Base-by-base conservation (phyloP, 1,140 invertebrate genomes). In the Eumaeus atala region DNA sequence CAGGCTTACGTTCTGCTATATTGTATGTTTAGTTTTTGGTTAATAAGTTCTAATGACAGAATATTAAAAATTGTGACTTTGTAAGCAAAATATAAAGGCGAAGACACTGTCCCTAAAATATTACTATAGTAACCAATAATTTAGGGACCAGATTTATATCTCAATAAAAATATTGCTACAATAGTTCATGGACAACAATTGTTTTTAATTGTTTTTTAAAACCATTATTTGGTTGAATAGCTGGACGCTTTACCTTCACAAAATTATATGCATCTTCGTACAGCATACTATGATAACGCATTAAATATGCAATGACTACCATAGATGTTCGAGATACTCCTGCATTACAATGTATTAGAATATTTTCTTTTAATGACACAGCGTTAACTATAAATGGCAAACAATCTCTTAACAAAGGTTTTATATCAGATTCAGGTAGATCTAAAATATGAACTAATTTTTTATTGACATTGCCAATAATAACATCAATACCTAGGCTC, bases 321-420 rank as follows among this genome's bases (percentile, higher is more conserved):
- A 92, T 90, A 3, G 96, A 90, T n/a, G 96, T 95, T 14, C 96
- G 87, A 9, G 96, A 97, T 1, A 97, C 91, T 8, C 97, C 97
- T 5, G 96, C 95, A 83, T 97, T 97, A 74, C 96, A 98, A 82
- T 98, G 96, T 0, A 98, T 92, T 54, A 97, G 89, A 51, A 97
- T 89, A 77, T 92, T 93, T 21, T 91, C 90, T 42, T 80, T 71
- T 52, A 81, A 63, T 21, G 83, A 53, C 0, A 87, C 51, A 37
- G 72, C 75, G 16, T 77, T 51, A 4, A 89, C 72, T 44, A 95
- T 92, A 62, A 92, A 92, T 10, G 78, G 57, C 51, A 91, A 83
- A 69, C 91, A 90, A 12, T 88, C 72, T 38, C 83, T 66, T 33
- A 94, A 66, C 17, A 89, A 63, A 3, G 74, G 48, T 36, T 61